A percentile compares a stretch with the other conserved stretches of the same genome.
Evolutionary conservation across 2,113 vertebrate genomes (phyloP).

Genomic region (Poeciliopsis retropinna): DNA sequence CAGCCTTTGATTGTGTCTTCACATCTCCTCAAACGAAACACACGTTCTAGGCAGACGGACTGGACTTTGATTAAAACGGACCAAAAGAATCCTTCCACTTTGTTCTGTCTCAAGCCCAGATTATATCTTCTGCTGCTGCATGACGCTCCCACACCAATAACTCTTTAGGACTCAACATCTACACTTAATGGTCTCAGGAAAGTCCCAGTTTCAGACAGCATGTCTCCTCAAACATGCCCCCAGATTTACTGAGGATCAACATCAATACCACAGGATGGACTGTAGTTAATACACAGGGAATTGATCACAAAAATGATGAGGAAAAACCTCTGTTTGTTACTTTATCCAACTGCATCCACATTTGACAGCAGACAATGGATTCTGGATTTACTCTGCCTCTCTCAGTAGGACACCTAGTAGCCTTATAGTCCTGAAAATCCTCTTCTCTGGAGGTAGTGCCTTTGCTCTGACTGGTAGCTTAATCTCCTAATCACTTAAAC

Average conservation of each 20-base stretch:
- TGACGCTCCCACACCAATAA: slow-evolving; percentile 54
- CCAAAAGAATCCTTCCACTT: slow-evolving; percentile 52
- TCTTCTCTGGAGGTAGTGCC: slow-evolving; percentile 21
- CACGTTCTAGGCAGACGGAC: no score
- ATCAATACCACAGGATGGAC: slow-evolving; percentile 73
- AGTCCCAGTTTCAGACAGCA: slow-evolving; percentile 48
- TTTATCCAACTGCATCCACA: slow-evolving; percentile 44
- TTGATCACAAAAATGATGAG: slow-evolving; percentile 49
- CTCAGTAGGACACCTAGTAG: slow-evolving; percentile 36
- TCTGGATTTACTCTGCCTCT: slow-evolving; percentile 44
- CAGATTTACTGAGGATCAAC: slow-evolving; percentile 69
- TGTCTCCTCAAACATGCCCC: slow-evolving; percentile 46
- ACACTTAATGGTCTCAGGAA: slow-evolving; percentile 69
- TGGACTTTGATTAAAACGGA: no score
- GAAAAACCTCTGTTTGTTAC: slow-evolving; percentile 58
- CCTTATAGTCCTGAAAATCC: slow-evolving; percentile 49
- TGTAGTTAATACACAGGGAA: slow-evolving; percentile 72
- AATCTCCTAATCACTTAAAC: slow-evolving; percentile 58
- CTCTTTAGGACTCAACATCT: slow-evolving; percentile 53
- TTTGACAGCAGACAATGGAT: slow-evolving; percentile 40
- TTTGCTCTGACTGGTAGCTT: slow-evolving; percentile 48
- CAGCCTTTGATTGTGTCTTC: no score
- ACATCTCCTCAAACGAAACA: no score
- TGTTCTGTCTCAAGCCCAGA: slow-evolving; percentile 3
- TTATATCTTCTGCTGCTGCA: not conserved